Evolutionary conservation across 2,113 vertebrate genomes (phyloP).

Genomic region (Thamnophis sirtalis): DNA sequence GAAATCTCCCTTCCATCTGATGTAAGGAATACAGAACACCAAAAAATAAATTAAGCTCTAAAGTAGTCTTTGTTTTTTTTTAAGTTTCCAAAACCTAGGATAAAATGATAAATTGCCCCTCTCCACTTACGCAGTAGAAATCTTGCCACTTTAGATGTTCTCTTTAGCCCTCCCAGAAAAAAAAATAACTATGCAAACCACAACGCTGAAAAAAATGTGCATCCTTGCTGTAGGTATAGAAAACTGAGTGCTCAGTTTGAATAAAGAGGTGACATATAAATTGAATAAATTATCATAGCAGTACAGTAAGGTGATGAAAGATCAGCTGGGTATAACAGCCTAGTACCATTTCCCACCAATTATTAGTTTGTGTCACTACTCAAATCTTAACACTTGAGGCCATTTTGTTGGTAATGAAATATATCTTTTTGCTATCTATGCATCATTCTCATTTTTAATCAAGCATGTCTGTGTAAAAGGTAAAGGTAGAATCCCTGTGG

Average conservation of each 20-base stretch:
- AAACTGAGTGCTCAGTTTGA: neutral
- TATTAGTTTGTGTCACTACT: slow-evolving; percentile 22
- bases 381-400: neutral
- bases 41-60: neutral
- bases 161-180: neutral
- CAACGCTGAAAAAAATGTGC: neutral
- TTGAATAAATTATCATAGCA: neutral
- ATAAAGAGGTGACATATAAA: neutral
- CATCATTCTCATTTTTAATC: neutral
- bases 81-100: neutral
- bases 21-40: neutral
- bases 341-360: slow-evolving; percentile 38
- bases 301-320: slow-evolving; percentile 31
- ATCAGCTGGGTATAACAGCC: neutral
- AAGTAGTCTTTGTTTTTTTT: neutral
- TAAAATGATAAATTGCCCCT: neutral
- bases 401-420: slow-evolving; percentile 14
- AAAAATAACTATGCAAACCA: neutral
- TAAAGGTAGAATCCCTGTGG: neutral
- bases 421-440: slow-evolving; percentile 28
- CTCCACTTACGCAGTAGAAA: neutral
- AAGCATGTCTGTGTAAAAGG: neutral
- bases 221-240: neutral
- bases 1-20: neutral
- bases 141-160: neutral